These are phyloP conservation scores for Coracopsis vasa DNA, from an alignment of 2,113 vertebrate species.

Conservation along the genomic window DNA sequence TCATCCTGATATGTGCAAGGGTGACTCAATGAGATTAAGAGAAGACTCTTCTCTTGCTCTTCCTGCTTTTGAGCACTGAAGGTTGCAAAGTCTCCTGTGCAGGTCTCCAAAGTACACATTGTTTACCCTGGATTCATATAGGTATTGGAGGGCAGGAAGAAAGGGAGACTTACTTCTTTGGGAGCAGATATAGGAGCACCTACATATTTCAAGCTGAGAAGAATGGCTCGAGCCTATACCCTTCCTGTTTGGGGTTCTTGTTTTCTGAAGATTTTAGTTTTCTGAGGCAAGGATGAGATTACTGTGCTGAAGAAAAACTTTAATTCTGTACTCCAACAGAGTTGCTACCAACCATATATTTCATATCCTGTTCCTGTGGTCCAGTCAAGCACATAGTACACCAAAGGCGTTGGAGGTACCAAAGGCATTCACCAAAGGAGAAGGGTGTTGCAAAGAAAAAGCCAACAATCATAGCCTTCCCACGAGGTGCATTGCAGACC, in stretches of 20 bases:
- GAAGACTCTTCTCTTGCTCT: neutral
- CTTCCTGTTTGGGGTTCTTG: neutral
- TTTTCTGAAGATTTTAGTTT: neutral
- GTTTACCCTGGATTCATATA: neutral
- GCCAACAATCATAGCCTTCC: neutral
- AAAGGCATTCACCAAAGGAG: no score
- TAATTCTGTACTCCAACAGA: neutral
- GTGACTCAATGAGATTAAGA: neutral
- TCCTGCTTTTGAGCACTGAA: neutral
- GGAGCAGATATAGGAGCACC: neutral
- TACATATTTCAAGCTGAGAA: neutral
- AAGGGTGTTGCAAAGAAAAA: neutral
- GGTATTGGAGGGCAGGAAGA: neutral
- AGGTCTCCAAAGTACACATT: neutral
- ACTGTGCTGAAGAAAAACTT: neutral
- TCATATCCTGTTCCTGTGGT: neutral
- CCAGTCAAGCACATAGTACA: neutral
- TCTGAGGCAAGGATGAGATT: neutral
- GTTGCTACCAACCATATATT: neutral
- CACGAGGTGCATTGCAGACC: neutral
- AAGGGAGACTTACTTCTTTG: neutral
- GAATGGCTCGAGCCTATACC: neutral
- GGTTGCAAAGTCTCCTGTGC: neutral
- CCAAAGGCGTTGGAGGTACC: no score
- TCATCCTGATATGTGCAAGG: neutral